phyloP scores from a whole-genome alignment of 2,113 vertebrate species.

The Globicephala melas region DNA sequence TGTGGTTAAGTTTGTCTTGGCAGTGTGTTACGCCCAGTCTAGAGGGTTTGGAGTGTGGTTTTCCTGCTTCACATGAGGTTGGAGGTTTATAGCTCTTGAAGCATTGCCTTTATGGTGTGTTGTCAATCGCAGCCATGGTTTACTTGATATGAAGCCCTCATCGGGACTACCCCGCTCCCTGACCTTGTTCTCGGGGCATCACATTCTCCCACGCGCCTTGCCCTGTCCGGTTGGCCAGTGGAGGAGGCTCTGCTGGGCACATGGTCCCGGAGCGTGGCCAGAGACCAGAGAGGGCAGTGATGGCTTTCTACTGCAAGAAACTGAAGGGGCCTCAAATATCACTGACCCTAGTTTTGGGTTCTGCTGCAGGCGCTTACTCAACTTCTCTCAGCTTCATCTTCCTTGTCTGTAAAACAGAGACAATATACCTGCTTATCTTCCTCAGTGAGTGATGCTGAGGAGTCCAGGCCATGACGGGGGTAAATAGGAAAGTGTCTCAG shows the following conservation, averaged over 20 bases:
- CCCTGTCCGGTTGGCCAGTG: not conserved
- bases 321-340: not conserved
- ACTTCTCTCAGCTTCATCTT: not conserved
- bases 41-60: not conserved
- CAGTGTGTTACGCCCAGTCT: rapidly evolving
- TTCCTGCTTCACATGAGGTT: not conserved
- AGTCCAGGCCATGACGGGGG: not conserved
- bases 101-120: not conserved
- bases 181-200: not conserved
- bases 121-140: not conserved
- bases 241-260: too few species aligned
- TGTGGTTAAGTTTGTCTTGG: not conserved
- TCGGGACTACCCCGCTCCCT: rapidly evolving
- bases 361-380: not conserved
- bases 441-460: not conserved
- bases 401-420: not conserved
- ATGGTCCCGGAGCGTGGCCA: rapidly evolving
- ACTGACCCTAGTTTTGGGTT: not conserved
- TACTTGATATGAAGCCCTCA: not conserved
- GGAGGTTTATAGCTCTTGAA: not conserved
- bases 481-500: not conserved
- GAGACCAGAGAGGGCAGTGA: too few species aligned
- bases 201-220: not conserved
- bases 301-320: not conserved
- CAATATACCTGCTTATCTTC: not conserved